Evolutionary conservation across 2,888 invertebrate genomes (phyloP), one percentile per base, ranked within the genome.

Genomic region (Metacarcinus magister): DNA sequence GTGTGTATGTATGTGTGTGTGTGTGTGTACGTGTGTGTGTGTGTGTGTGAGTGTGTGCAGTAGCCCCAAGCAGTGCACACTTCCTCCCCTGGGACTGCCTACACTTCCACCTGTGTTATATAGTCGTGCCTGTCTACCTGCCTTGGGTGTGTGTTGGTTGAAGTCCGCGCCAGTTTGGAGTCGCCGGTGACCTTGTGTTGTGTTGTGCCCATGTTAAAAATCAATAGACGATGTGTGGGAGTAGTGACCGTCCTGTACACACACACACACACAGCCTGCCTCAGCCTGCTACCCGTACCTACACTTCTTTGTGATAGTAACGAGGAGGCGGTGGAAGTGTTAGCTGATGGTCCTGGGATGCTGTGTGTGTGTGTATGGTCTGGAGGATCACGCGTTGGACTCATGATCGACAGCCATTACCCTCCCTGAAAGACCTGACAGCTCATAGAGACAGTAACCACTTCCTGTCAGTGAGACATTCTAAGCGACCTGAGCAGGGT

Each of bases 141-240:
- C 75, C 23, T 10, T 82, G 28, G 10, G 10, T 10, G 28, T 10
- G 28, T 19, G 10, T 13, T 39, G 13, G 32, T 87, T 87, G 23
- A 28, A 82, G n/a, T 23, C 39, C 87, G 87, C 39, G 87, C 87
- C 87, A 87, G 87, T 87, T 39, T 87, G 13, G 39, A 87, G 39
- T 19, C 39, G 32, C 13, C 87, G 93, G 90, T 94, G 95, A 96
- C 96, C 94, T 96, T 93, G 91, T 94, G 95, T 54, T 93, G 87
- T 95, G 95, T 60, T 93, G 48, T 95, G 92, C 82, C 75, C 46
- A 60, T 43, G 93, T 93, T 93, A 92, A 93, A 95, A 95, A 95
- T 95, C 95, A 95, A 95, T 95, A 95, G 87, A 75, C 75, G 44
- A 46, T 95, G 82, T 93, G 82, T 44, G 89, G 90, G 46, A 60